Conservation (phyloP, 2,113 vertebrate species). For the Psilopogon haemacephalus region DNA sequence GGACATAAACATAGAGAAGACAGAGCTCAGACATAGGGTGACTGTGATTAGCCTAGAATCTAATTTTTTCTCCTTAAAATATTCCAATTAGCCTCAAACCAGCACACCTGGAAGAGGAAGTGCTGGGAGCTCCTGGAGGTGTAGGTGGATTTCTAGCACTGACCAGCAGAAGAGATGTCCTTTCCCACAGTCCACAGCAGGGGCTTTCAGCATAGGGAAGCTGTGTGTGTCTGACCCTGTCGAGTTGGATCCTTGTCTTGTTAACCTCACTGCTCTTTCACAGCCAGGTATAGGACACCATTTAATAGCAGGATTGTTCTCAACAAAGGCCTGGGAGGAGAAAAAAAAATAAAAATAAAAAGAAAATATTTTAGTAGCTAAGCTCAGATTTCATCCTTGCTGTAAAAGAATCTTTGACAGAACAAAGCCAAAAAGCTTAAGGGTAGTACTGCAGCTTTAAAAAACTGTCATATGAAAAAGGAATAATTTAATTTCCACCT, state of each 20-base stretch:
- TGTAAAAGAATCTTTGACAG: background rate
- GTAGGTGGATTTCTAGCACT: conserved; percentile 60
- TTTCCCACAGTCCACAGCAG: conserved; percentile 97
- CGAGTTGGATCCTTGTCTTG: conserved; percentile 83
- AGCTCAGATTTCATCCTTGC: background rate
- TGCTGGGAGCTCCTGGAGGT: background rate
- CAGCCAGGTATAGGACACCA: conserved; percentile 96
- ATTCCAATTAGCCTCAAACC: too few species aligned
- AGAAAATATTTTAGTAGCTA: conserved; percentile 12
- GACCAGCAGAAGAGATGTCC: conserved; percentile 98
- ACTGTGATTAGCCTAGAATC: too few species aligned
- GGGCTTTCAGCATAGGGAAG: conserved; percentile 90
- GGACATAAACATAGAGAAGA: too few species aligned
- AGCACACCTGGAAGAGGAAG: background rate
- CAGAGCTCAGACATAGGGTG: too few species aligned
- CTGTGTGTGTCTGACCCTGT: conserved; percentile 85
- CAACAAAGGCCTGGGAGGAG: conserved; percentile 90
- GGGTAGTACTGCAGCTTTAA: background rate
- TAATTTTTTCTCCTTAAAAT: too few species aligned
- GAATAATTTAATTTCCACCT: background rate
- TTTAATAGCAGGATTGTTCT: conserved; percentile 97
- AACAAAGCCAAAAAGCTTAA: background rate
- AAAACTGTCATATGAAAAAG: background rate
- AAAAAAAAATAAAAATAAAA: background rate
- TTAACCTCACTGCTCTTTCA: conserved; percentile 93